Evolutionary conservation across 2,113 vertebrate genomes (phyloP).

Genomic region (Pionites leucogaster): DNA sequence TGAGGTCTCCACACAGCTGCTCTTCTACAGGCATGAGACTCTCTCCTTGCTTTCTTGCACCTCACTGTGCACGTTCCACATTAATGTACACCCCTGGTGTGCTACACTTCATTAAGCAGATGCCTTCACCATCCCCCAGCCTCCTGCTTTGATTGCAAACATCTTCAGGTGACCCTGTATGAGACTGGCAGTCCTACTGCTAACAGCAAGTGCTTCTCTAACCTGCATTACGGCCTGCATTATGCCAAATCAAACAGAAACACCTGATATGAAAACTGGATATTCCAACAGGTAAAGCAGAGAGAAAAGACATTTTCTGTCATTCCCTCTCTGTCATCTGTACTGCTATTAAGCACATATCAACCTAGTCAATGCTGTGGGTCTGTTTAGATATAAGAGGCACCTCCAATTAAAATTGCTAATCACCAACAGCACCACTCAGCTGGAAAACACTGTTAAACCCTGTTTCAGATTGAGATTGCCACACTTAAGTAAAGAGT

Average conservation of each 20-base stretch:
- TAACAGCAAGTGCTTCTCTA: background rate
- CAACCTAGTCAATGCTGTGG: background rate
- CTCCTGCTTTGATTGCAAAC: background rate
- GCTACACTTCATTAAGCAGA: background rate
- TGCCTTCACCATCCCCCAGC: background rate
- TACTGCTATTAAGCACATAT: background rate
- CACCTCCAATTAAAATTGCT: background rate
- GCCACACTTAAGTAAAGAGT: background rate
- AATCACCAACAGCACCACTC: background rate
- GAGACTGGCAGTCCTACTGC: background rate
- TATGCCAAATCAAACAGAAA: conserved; percentile 2
- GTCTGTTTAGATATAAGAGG: background rate
- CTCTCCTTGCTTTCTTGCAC: background rate
- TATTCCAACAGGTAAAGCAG: background rate
- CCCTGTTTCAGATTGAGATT: background rate
- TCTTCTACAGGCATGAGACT: background rate
- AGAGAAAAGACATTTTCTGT: background rate
- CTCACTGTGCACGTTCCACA: background rate
- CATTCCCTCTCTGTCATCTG: background rate
- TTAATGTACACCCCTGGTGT: rapidly evolving
- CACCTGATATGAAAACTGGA: background rate
- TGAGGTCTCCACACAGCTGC: background rate
- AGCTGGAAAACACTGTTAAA: background rate
- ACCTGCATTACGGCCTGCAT: background rate
- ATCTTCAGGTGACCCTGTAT: background rate